A percentile compares a stretch with the other conserved stretches of the same genome.
Conservation (phyloP, 2,888 invertebrate genomes). For the Liodrosophila aerea region DNA sequence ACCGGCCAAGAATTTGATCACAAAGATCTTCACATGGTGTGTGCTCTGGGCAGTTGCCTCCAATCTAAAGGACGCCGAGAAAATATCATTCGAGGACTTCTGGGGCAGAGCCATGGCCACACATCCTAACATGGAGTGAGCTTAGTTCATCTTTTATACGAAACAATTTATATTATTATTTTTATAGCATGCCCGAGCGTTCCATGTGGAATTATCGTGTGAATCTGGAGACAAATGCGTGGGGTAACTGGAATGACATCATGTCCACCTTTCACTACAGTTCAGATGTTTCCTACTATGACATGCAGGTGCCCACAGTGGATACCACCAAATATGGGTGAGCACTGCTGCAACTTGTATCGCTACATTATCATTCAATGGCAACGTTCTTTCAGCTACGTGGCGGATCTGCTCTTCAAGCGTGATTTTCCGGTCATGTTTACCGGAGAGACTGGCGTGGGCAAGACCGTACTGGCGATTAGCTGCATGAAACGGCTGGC, state of each 20-base stretch:
- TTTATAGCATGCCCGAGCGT: conserved; percentile 86
- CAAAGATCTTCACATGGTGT: conserved; percentile 91
- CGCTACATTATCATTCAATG: too few species aligned
- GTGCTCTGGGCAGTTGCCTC: conserved; percentile 95
- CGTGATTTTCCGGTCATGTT: conserved; percentile 91
- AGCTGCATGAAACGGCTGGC: conserved; percentile 87
- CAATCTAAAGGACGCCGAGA: conserved; percentile 88
- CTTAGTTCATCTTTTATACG: neutral
- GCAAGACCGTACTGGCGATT: conserved; percentile 93
- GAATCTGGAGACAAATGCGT: conserved; percentile 86
- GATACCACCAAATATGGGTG: conserved; percentile 94
- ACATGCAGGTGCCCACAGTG: conserved; percentile 94
- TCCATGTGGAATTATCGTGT: conserved; percentile 90
- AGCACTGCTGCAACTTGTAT: neutral
- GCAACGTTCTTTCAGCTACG: conserved; percentile 58
- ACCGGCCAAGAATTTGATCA: conserved; percentile 86
- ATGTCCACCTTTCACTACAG: conserved; percentile 89
- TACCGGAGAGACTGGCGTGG: conserved; percentile 95
- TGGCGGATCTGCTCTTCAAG: conserved; percentile 86
- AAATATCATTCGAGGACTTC: conserved; percentile 87
- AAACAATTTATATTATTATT: neutral
- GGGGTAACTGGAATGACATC: conserved; percentile 91
- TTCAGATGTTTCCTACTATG: conserved; percentile 89
- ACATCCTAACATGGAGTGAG: conserved; percentile 67
- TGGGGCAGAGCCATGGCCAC: conserved; percentile 86